Evolutionary conservation across 2,888 invertebrate species (phyloP), one percentile per base, ranked within the genome.

Genomic region (Drosophila eohydei): DNA sequence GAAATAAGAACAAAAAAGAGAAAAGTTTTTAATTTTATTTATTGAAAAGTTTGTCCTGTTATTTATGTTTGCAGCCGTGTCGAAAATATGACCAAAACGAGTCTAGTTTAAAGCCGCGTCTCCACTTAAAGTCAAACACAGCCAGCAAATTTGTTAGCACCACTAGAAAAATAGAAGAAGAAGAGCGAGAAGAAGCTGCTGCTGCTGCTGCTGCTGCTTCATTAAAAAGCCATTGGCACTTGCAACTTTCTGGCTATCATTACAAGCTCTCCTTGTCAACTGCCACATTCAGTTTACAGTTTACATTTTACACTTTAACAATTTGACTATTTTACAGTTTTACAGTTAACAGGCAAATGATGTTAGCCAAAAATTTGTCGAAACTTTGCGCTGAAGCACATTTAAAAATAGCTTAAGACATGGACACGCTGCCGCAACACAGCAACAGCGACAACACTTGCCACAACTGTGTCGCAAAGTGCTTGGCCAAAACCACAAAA

Each of bases 11-110:
- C 9, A 52, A 28, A 40, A 43, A 52, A 54, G 55, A 44, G 57
- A 67, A 88, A 87, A 90, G 90, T 87, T 87, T 89, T 83, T 88
- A 87, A 87, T 87, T 87, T 86, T 87, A 87, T 87, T 87, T 87
- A 87, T 87, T 87, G 87, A 90, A 90, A 87, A 87, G 83, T 87
- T 87, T 83, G 80, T 83, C 73, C 74, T 84, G 86, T 86, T 84
- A 88, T 84, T 84, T 84, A 84, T 84, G 32, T 80, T 88, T 58
- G 74, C 71, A 84, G 54, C 79, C 83, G 85, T 85, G 88, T 80
- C 78, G 88, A 83, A 88, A 83, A 83, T 83, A 83, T 86, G 70
- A 68, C 81, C 79, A 61, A 72, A 61, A 57, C 61, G 46, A 54
- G 60, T 61, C 64, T 64, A 66, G 61, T 43, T 70, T 77, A 48